Evolutionary conservation across 64 coral and sea anemone genomes (phyloP), one percentile per base, ranked within the genome.

Genomic region (Montipora foliosa): DNA sequence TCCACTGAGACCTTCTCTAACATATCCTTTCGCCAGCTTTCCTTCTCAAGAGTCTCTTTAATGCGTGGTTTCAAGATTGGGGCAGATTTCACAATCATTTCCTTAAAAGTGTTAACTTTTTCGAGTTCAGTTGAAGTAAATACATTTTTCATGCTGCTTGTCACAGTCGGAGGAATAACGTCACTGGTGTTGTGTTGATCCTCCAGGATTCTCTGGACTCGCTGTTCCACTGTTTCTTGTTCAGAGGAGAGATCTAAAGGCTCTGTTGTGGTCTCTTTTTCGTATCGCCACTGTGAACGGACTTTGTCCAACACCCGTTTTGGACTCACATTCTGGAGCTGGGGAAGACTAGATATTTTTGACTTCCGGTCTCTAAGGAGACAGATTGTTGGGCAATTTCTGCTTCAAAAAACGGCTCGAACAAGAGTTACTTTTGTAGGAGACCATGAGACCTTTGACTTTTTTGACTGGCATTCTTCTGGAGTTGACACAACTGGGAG

Each of bases 131-230:
- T 5, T 58, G 19, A 58, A 45, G 21, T 12, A 66, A 82, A 64
- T 44, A 66, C 8, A 62, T 45, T 82, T 57, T 66, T 64, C 19
- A 82, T 2, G 51, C 21, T 82, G 19, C 57, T 82, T 66, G 57
- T 57, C n/a, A 67, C 70, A 67, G 93, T 90, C 68, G 74, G 79
- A 24, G 88, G 85, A 13, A 95, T 87, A 24, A 90, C 78, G 4
- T 82, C 74, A 37, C 60, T 95, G 19, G 57, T 94, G 51, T 78
- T 59, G 49, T 84, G 74, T 76, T 29, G 10, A 44, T 90, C 81
- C 58, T 74, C 69, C 25, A 59, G 62, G 1, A 78, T 22, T 70
- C 79, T 76, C 29, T 66, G 19, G 17, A 89, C 74, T 57, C 87
- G 47, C 57, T 78, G 87, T 17, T 76, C 72, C 8, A 77, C 22